A percentile compares a stretch with the other conserved stretches of the same genome.
These are phyloP conservation scores for Pocillopora meandrina DNA, from an alignment of 92 coral and sea anemone genomes.

Conservation along the genomic window DNA sequence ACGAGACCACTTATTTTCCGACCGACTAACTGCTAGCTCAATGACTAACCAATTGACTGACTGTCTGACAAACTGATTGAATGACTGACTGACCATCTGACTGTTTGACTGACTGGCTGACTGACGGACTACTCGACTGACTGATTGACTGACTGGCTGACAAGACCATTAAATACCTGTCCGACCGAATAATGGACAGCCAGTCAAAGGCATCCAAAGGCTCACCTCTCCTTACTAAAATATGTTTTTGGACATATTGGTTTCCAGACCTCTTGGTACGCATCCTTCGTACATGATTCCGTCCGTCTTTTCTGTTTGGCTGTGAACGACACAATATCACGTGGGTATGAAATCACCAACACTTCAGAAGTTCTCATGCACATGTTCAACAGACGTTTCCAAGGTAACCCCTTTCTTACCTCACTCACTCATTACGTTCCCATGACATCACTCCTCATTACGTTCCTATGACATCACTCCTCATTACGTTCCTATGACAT, in stretches of 20 bases:
- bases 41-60: neutral
- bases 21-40: no score
- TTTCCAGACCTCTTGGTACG: slow-evolving; percentile 72
- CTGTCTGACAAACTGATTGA: neutral
- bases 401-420: slow-evolving; percentile 35
- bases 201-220: no score
- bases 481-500: no score
- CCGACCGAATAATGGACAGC: neutral
- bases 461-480: no score
- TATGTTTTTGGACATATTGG: no score
- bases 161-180: no score
- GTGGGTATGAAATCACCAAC: slow-evolving; percentile 47
- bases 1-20: no score
- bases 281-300: slow-evolving; percentile 76
- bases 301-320: slow-evolving; percentile 66
- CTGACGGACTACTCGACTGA: neutral
- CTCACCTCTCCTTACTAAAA: no score
- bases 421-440: no score
- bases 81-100: neutral
- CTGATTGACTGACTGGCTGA: neutral
- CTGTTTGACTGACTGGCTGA: neutral
- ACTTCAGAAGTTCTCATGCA: slow-evolving; percentile 54
- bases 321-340: slow-evolving; percentile 47
- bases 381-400: slow-evolving; percentile 64
- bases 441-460: no score